Evolutionary conservation across 2,113 vertebrate species (phyloP).

Genomic region (Neomonachus schauinslandi): DNA sequence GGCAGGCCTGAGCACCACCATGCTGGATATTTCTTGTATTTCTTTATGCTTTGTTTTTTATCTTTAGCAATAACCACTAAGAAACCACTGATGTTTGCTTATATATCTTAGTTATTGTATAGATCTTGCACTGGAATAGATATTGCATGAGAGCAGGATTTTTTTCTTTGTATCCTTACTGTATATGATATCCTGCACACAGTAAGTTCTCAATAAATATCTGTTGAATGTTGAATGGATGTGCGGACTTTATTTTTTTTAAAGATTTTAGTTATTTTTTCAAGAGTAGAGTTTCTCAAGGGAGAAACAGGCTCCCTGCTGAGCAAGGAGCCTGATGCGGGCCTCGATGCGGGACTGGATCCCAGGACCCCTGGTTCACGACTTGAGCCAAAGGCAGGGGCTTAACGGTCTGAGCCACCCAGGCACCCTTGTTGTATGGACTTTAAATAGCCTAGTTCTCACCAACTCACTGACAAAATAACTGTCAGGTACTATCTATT

Average conservation of each 20-base stretch:
- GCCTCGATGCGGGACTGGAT: background rate
- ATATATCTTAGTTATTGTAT: background rate
- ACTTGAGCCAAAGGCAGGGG: background rate
- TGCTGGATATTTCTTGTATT: background rate
- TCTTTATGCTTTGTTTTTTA: background rate
- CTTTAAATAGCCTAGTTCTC: background rate
- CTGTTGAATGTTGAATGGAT: background rate
- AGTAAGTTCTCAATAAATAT: background rate
- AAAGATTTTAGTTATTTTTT: background rate
- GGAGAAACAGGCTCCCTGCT: background rate
- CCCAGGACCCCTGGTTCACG: background rate
- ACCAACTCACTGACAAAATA: background rate
- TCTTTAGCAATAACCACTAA: background rate
- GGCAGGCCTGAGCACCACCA: background rate
- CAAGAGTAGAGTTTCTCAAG: background rate
- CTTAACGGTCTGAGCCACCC: background rate
- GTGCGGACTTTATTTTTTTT: background rate
- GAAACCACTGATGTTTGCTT: background rate
- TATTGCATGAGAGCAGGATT: accelerated
- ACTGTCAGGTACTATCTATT: background rate
- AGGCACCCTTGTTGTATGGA: background rate
- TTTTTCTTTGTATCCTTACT: background rate
- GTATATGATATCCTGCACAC: background rate
- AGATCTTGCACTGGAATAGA: background rate
- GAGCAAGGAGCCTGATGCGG: background rate